Conservation (phyloP, 35 echinoderm and acorn worm species). For the Antedon bifida region DNA sequence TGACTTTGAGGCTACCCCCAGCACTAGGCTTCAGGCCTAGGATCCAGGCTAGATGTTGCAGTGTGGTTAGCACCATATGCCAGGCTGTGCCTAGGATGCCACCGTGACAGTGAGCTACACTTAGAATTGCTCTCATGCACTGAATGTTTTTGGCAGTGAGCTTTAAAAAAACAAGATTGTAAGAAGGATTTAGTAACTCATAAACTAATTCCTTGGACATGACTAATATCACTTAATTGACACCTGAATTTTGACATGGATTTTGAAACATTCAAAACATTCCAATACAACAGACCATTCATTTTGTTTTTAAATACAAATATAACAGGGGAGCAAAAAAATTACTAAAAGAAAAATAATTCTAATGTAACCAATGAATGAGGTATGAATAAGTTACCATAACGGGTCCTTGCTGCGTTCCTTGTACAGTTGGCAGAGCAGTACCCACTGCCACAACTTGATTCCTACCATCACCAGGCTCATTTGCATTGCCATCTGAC, state of each 20-base stretch:
- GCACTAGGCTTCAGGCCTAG: constrained; percentile 74
- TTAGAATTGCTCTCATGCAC: constrained; percentile 94
- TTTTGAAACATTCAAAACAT: too few relatives aligned
- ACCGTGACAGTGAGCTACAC: constrained; percentile 79
- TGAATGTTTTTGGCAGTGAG: constrained; percentile 97
- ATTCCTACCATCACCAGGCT: constrained; percentile 60
- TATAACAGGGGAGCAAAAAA: too few relatives aligned
- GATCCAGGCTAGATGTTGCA: constrained; percentile 95
- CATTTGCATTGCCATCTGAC: constrained; percentile 30
- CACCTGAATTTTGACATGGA: too few relatives aligned
- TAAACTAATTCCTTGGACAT: too few relatives aligned
- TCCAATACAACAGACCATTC: too few relatives aligned
- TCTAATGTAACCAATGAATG: too few relatives aligned
- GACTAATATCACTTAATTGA: too few relatives aligned
- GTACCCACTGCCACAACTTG: constrained; percentile 92
- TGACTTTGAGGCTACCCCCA: constrained; percentile 62
- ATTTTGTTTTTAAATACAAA: too few relatives aligned
- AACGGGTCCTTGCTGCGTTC: constrained; percentile 80
- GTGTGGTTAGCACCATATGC: constrained; percentile 88
- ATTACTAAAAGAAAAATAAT: too few relatives aligned
- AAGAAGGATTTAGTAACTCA: not conserved
- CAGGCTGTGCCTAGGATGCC: constrained; percentile 82
- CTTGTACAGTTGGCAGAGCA: constrained; percentile 65
- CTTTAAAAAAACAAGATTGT: constrained; percentile 13
- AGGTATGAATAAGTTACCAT: constrained; percentile 34